Evolutionary conservation across 2,888 invertebrate genomes (phyloP).

Genomic region (Lasioglossum oenotherae): DNA sequence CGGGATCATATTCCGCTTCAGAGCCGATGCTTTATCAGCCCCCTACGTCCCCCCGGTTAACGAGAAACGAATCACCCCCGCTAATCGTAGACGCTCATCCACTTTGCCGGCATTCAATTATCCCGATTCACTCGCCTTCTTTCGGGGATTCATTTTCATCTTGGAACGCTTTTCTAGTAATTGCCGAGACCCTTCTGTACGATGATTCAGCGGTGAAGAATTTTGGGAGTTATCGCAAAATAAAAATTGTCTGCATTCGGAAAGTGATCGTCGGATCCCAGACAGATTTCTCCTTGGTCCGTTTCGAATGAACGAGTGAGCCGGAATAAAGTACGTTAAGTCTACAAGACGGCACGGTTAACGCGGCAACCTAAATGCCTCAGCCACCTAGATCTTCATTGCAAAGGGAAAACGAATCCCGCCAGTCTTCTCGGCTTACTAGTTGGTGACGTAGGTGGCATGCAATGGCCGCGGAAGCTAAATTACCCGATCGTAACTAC

Average conservation of each 20-base stretch:
- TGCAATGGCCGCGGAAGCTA: constrained; percentile 69
- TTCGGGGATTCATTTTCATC: constrained; percentile 9
- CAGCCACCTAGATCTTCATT: constrained; percentile 76
- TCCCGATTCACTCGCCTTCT: neutral
- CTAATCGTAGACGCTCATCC: constrained; percentile 4
- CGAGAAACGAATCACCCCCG: constrained; percentile 34
- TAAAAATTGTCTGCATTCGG: neutral
- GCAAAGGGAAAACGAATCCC: constrained; percentile 65
- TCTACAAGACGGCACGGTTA: constrained; percentile 72
- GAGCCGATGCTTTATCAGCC: constrained; percentile 47
- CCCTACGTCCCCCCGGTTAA: neutral
- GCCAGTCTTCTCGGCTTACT: constrained; percentile 33
- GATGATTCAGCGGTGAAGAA: neutral
- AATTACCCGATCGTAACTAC: constrained; percentile 76
- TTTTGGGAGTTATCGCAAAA: neutral
- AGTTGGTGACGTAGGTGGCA: constrained; percentile 67
- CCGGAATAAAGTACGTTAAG: constrained; percentile 53
- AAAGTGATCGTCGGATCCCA: neutral
- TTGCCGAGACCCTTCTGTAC: neutral
- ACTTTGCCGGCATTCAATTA: constrained; percentile 26
- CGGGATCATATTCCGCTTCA: constrained; percentile 78
- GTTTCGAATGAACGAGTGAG: constrained; percentile 32
- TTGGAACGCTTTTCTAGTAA: neutral
- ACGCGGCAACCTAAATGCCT: constrained; percentile 73
- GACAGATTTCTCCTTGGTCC: neutral